A percentile compares a stretch with the other conserved stretches of the same genome.
These are phyloP conservation scores for Argynnis bischoffii DNA, from an alignment of 2,888 invertebrate genomes.

Conservation along the genomic window DNA sequence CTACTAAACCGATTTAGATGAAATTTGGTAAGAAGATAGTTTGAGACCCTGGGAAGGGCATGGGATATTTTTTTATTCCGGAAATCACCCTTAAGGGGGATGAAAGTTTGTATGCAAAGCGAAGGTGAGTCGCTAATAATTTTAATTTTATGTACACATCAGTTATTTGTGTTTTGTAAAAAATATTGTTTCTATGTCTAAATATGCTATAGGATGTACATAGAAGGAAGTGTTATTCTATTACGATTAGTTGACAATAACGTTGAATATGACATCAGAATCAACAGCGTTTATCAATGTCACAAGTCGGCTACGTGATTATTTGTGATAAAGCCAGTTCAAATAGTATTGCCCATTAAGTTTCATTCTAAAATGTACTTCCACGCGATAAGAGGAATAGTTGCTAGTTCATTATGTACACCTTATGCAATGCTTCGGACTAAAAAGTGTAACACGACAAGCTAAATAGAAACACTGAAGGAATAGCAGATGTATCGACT, in stretches of 20 bases:
- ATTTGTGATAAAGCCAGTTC: constrained; percentile 30
- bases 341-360: constrained; percentile 34
- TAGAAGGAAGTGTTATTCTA: constrained; percentile 10
- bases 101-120: no score
- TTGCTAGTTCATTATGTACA: constrained; percentile 5
- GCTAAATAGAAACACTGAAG: no score
- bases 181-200: not conserved
- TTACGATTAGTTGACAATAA: constrained; percentile 3
- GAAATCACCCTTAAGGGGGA: no score
- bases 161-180: not conserved
- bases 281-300: constrained; percentile 28
- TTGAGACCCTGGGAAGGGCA: no score
- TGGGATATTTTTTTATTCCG: no score
- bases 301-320: constrained; percentile 30
- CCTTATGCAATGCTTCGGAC: no score
- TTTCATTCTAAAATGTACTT: constrained; percentile 22
- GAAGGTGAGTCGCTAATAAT: no score
- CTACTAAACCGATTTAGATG: no score
- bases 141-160: not conserved
- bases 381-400: constrained; percentile 25
- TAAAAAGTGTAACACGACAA: no score
- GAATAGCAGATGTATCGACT: not conserved
- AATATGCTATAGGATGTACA: constrained; percentile 10
- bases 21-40: no score
- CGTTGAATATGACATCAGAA: constrained; percentile 17